A percentile compares a stretch with the other conserved stretches of the same genome.
phyloP scores from a whole-genome alignment of 2,797 vertebrate species.

The Myoxocephalus aenaeus region DNA sequence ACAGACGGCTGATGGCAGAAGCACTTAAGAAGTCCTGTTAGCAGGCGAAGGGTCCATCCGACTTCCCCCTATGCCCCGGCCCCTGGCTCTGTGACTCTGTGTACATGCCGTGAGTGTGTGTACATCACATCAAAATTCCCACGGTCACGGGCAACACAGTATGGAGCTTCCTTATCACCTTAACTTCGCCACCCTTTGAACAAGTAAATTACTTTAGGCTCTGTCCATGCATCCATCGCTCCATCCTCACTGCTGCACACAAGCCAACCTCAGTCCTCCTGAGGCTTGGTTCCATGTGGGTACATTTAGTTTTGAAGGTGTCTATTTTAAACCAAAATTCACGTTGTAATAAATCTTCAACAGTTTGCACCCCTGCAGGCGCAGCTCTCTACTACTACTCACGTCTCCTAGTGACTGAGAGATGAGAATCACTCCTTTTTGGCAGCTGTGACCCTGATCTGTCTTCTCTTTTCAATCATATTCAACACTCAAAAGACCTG shows the following conservation, averaged over 20 bases:
- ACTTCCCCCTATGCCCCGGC: conserved; percentile 40
- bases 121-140: conserved; percentile 52
- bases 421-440: conserved; percentile 19
- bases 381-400: background rate
- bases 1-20: conserved; percentile 66
- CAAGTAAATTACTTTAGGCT: conserved; percentile 5
- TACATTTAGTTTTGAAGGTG: background rate
- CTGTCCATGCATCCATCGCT: conserved; percentile 1
- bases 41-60: conserved; percentile 28
- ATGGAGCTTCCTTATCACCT: conserved; percentile 31
- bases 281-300: background rate
- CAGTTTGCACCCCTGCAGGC: background rate
- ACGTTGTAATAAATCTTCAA: background rate
- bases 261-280: background rate
- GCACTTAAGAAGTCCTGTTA: conserved; percentile 68
- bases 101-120: conserved; percentile 21
- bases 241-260: background rate
- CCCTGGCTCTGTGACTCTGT: conserved; percentile 41
- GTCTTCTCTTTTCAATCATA: conserved; percentile 29
- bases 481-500: background rate
- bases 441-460: conserved; percentile 44
- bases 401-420: conserved; percentile 8
- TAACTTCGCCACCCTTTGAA: conserved; percentile 6
- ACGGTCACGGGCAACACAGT: conserved; percentile 40
- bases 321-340: conserved; percentile 1